These are phyloP conservation scores for Verasper variegatus DNA, from an alignment of 2,113 vertebrate genomes.

Conservation along the genomic window DNA sequence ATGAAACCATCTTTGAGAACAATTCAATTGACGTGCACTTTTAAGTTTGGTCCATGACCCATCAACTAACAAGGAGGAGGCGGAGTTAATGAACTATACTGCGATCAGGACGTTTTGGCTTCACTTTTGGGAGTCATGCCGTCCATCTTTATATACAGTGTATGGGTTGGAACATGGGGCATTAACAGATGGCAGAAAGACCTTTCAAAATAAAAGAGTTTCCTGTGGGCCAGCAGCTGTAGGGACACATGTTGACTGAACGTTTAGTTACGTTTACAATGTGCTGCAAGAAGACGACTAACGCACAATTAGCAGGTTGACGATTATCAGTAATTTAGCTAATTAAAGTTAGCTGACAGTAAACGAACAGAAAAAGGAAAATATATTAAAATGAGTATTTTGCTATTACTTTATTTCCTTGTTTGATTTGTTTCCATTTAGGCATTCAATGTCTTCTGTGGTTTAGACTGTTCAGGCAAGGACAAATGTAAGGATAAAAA, in stretches of 20 bases:
- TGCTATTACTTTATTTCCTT: background rate
- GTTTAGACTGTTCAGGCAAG: background rate
- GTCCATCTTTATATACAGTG: background rate
- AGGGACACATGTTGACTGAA: background rate
- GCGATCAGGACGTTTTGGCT: background rate
- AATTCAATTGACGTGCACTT: too few relatives aligned
- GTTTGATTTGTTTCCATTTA: background rate
- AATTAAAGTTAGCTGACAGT: too few relatives aligned
- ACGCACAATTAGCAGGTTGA: too few relatives aligned
- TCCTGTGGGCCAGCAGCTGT: background rate
- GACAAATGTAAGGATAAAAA: background rate
- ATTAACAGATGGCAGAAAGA: background rate
- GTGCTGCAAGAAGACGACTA: background rate
- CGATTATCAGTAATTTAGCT: background rate
- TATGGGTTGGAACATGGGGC: background rate
- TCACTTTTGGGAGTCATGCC: background rate
- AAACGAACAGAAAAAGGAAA: constrained; percentile 8
- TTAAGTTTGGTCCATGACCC: background rate
- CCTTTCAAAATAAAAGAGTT: background rate
- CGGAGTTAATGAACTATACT: background rate
- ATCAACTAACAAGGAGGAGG: background rate
- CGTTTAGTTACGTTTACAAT: background rate
- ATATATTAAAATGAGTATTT: background rate
- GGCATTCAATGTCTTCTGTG: background rate
- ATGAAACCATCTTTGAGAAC: too few relatives aligned